Conservation (phyloP, 2,797 vertebrate genomes). For the Bradypus variegatus region DNA sequence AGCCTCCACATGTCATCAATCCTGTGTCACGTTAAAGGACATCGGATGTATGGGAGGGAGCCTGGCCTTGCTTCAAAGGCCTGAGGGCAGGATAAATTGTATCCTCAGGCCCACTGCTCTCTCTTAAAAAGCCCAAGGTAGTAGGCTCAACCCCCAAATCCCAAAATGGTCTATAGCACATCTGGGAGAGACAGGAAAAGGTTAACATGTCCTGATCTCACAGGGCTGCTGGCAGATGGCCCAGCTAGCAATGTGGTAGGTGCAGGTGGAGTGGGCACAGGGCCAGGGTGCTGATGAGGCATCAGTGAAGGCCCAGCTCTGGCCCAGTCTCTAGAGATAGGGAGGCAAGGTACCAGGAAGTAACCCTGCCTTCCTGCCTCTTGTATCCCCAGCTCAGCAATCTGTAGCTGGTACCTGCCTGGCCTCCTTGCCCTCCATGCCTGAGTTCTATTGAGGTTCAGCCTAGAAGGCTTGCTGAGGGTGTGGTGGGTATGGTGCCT, state of each 20-base stretch:
- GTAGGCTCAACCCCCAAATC: background rate
- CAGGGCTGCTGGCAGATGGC: constrained; percentile 42
- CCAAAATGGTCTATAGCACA: background rate
- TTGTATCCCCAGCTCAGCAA: background rate
- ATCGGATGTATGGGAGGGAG: constrained; percentile 50
- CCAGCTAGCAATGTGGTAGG: constrained; percentile 1
- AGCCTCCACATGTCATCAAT: constrained; percentile 56
- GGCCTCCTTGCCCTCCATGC: background rate
- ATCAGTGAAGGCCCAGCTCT: constrained; percentile 39
- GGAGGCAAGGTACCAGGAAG: background rate
- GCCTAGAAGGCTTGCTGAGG: background rate
- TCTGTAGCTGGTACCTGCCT: background rate
- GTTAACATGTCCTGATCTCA: constrained; percentile 43
- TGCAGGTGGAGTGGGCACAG: background rate
- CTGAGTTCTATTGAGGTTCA: background rate
- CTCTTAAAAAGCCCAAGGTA: background rate
- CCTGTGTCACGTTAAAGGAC: constrained; percentile 55
- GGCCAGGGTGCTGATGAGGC: constrained; percentile 38
- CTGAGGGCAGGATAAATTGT: constrained; percentile 39
- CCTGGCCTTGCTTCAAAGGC: constrained; percentile 61
- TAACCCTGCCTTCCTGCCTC: background rate
- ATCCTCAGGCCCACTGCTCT: constrained; percentile 39
- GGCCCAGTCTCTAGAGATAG: constrained; percentile 22
- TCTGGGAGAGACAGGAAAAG: constrained; percentile 53
- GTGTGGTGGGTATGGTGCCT: background rate